Percentiles rank a stretch among this genome's conserved stretches.
phyloP scores from a whole-genome alignment of 2,888 invertebrate species.

The Drosophila dives region DNA sequence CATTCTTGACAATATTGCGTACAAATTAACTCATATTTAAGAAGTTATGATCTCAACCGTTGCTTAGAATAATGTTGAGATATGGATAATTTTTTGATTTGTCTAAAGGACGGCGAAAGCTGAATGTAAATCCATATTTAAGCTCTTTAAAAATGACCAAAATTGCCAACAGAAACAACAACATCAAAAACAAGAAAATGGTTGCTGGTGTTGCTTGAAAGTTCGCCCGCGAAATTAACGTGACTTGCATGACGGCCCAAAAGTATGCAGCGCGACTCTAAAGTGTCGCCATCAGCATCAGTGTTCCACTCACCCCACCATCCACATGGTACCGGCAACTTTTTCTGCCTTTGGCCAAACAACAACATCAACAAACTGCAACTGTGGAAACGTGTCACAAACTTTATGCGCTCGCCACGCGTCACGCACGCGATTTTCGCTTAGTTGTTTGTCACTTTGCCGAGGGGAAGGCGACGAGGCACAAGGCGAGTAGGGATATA shows the following conservation, averaged over 20 bases:
- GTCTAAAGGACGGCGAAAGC: constrained; percentile 22
- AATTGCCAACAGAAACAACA: constrained; percentile 46
- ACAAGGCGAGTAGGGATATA: constrained; percentile 3
- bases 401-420: constrained; percentile 77
- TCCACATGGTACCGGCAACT: constrained; percentile 36
- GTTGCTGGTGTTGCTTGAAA: constrained; percentile 60
- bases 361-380: constrained; percentile 59
- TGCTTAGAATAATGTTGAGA: neutral
- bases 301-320: neutral
- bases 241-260: constrained; percentile 74
- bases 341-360: constrained; percentile 48
- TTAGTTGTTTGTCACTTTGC: constrained; percentile 77
- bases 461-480: constrained; percentile 5
- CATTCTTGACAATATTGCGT: neutral
- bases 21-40: neutral
- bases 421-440: constrained; percentile 80
- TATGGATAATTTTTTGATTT: constrained; percentile 20
- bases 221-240: constrained; percentile 75
- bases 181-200: constrained; percentile 14
- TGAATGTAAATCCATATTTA: constrained; percentile 57
- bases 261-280: constrained; percentile 75
- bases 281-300: constrained; percentile 71
- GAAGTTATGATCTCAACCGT: neutral
- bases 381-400: constrained; percentile 77
- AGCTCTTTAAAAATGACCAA: constrained; percentile 70